These are phyloP conservation scores for Pseudopipra pipra DNA, from an alignment of 2,113 vertebrate species.

Conservation along the genomic window DNA sequence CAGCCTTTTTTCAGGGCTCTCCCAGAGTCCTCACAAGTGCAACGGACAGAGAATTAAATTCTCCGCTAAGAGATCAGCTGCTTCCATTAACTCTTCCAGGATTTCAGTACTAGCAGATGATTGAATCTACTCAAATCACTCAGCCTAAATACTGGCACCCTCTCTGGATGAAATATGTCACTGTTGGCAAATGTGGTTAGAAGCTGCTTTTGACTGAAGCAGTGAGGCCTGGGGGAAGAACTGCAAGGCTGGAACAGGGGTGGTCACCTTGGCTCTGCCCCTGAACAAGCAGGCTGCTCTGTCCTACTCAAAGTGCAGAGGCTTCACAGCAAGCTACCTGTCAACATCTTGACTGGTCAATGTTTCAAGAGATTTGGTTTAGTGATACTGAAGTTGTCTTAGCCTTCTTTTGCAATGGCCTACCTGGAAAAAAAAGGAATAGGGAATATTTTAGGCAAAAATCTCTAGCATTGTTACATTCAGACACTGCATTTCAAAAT, in stretches of 20 bases:
- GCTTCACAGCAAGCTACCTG: constrained; percentile 3
- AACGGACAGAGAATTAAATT: neutral
- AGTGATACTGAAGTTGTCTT: constrained; percentile 15
- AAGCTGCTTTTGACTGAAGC: neutral
- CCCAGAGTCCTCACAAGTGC: neutral
- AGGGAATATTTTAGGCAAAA: constrained; percentile 52
- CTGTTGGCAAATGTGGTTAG: neutral
- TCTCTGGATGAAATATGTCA: neutral
- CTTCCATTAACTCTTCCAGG: neutral
- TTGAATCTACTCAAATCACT: neutral
- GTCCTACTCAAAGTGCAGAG: neutral
- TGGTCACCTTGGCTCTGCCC: neutral
- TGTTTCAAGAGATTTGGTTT: neutral
- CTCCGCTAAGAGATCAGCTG: neutral
- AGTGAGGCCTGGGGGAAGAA: neutral
- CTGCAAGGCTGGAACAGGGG: neutral
- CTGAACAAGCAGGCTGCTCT: neutral
- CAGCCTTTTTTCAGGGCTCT: neutral
- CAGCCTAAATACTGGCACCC: neutral
- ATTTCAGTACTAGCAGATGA: neutral
- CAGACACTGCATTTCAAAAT: constrained; percentile 42
- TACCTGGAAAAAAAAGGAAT: neutral
- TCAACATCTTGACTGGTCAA: neutral
- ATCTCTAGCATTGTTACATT: constrained; percentile 55
- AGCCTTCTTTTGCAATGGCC: constrained; percentile 6